Evolutionary conservation across 2,797 vertebrate genomes (phyloP), one percentile per base, ranked within the genome.

Genomic region (Brachyalestes nurse): DNA sequence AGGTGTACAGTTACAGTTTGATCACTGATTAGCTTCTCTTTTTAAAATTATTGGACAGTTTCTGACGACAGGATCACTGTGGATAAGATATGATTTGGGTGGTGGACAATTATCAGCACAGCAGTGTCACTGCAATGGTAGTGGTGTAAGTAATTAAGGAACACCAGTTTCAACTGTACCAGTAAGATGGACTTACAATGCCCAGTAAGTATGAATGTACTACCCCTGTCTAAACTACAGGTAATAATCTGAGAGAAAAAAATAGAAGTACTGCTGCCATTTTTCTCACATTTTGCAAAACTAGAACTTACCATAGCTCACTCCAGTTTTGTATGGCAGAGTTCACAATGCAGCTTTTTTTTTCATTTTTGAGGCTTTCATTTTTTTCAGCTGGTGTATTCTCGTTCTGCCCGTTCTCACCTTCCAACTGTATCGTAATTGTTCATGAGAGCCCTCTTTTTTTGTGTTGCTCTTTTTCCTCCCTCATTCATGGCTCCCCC

Each of bases 401-500:
- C 75, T 55, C 19, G 49, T 49, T n/a, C 64, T 49, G 23, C 64
- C 42, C 6, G 4, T n/a, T 34, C 55, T 28, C 42, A 23, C 28
- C 25, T 49, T 6, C 2, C 25, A 55, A 53, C 23, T 25, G 4
- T 47, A 51, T n/a, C 19, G 3, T 66, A 28, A 16, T 53, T 66
- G 51, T 12, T 14, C 70, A 16, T 28, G 49, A 53, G 51, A 19
- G 51, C 21, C 4, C 40, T n/a, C 7, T n/a, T 69, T 45, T 49
- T 10, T 25, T 28, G 2, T n/a, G 8, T 51, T 51, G 40, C 23
- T 79, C 47, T 66, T 71, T 51, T 42, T 9, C 61, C 23, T 19
- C 14, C 69, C 51, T 77, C 17, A 75, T 79, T 82, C 55, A 65
- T 58, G 76, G 55, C 78, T 84, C 9, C 23, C 38, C 78, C 40